Percentiles rank a stretch among this genome's conserved stretches.
Evolutionary conservation across 2,797 vertebrate genomes (phyloP).

Genomic region (Iguana delicatissima): DNA sequence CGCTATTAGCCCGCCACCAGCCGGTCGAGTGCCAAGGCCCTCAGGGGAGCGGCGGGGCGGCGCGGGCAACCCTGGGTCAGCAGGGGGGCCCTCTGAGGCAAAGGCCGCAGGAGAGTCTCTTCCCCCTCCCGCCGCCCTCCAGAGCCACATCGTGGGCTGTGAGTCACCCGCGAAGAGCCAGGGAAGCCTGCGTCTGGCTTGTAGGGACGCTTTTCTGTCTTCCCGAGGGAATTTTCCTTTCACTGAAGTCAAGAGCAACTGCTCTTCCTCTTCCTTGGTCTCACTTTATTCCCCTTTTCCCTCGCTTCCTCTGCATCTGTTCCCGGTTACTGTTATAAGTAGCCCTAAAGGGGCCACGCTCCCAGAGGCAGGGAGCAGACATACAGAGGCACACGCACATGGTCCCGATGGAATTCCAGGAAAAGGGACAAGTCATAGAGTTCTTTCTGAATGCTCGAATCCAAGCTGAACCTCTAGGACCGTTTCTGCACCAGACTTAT

Average conservation of each 20-base stretch:
- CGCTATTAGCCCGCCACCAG: constrained; percentile 62
- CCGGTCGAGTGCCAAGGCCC: constrained; percentile 65
- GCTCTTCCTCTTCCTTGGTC: background rate
- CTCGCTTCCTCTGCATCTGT: background rate
- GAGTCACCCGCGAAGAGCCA: background rate
- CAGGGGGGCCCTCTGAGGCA: constrained; percentile 44
- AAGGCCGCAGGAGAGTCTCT: constrained; percentile 41
- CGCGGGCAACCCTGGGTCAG: constrained; percentile 65
- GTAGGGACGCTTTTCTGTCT: background rate
- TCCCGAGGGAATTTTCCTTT: background rate
- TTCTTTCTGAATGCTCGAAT: background rate
- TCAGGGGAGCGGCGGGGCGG: constrained; percentile 31
- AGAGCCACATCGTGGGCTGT: too few relatives aligned
- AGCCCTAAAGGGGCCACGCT: too few relatives aligned
- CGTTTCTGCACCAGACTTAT: too few relatives aligned
- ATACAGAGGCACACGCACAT: too few relatives aligned
- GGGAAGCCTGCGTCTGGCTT: background rate
- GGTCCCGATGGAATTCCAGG: background rate
- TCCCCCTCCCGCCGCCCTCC: too few relatives aligned
- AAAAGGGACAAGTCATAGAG: background rate
- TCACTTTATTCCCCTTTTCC: background rate
- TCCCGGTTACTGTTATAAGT: background rate
- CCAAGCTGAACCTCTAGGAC: background rate
- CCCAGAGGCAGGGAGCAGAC: too few relatives aligned
- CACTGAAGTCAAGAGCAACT: background rate